Base-by-base conservation (phyloP, 2,888 invertebrate species). In the Watsonalla cultraria region DNA sequence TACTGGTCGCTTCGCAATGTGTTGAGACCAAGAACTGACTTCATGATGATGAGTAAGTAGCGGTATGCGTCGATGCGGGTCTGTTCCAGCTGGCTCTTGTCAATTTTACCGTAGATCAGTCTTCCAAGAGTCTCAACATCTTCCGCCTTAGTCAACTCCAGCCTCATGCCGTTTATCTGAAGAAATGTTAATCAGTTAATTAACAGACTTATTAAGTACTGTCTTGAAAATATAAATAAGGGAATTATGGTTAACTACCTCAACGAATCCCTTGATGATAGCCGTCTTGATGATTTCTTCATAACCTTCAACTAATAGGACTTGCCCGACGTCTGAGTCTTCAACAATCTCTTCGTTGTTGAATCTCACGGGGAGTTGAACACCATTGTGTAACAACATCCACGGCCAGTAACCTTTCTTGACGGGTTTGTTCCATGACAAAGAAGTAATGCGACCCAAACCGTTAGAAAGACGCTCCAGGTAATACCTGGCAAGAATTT, bases 401-500 rank as follows among this genome's bases (percentile, higher is more conserved):
- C 92, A 91, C 0, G 93, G 93, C 83, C 92, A 92, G 76, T 92
- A 93, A 58, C 93, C 93, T 52, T 77, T 78, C 55, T 70, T 81
- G 55, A 92, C 78, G 5, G 86, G 80, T 46, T 78, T 83, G 62
- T 86, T 57, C 82, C 84, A 92, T 34, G 90, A 83, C 33, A 93
- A 78, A n/a, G 89, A 81, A 45, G 72, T 74, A 47, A 92, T 82
- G 7, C 70, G 72, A 45, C 90, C 91, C 42, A 93, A 65, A 45
- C 86, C 90, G 55, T 92, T 91, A 5, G 92, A 88, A 2, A 92
- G 68, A 61, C 92, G 90, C 59, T 92, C 92, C 53, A 92, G 62
- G 65, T 91, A 87, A 72, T 92, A 92, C 58, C 93, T 92, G 50
- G 94, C 94, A 54, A 94, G 77, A 8, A 94, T 86, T 76, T 94